A percentile compares a stretch with the other conserved stretches of the same genome.
Evolutionary conservation across 2,797 vertebrate species (phyloP).

Genomic region (Acridotheres tristis): DNA sequence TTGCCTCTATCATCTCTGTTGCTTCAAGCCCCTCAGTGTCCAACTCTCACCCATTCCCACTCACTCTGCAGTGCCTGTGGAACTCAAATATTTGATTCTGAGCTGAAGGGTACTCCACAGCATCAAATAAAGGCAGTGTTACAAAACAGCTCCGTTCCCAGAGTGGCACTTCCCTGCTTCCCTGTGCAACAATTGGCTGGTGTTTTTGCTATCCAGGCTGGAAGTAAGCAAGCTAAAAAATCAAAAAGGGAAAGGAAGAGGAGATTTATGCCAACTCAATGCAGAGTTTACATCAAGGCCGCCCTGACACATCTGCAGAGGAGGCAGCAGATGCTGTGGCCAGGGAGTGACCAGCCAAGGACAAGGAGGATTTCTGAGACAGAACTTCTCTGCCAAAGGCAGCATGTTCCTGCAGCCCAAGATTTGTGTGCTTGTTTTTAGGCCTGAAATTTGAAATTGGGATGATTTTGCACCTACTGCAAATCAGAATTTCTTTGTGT

Average conservation of each 20-base stretch:
- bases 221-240: background rate
- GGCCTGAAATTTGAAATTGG: background rate
- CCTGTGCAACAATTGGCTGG: background rate
- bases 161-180: background rate
- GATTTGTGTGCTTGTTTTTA: background rate
- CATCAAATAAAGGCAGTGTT: conserved; percentile 26
- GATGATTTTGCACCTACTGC: background rate
- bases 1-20: background rate
- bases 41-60: background rate
- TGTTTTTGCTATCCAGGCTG: background rate
- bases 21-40: background rate
- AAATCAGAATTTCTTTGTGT: background rate
- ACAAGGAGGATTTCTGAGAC: background rate
- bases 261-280: background rate
- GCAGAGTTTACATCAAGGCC: background rate
- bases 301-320: background rate
- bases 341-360: background rate
- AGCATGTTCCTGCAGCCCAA: background rate
- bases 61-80: background rate
- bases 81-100: background rate
- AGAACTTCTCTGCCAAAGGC: background rate
- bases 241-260: background rate
- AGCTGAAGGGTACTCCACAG: background rate
- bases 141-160: background rate
- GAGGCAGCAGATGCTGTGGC: background rate